Evolutionary conservation across 2,888 invertebrate species (phyloP), one percentile per base, ranked within the genome.

Genomic region (Mythimna loreyi): DNA sequence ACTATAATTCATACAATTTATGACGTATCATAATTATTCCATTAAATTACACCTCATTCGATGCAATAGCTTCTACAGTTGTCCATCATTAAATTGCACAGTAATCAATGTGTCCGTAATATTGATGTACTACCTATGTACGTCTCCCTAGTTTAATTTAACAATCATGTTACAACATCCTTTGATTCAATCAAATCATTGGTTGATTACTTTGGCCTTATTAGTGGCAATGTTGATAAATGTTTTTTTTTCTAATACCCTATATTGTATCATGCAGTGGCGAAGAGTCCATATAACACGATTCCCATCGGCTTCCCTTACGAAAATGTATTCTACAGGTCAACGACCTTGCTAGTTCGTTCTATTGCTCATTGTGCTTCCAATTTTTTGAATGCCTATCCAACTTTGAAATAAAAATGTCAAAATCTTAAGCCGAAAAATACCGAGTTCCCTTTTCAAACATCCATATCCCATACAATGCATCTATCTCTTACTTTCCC

Each of bases 41-140:
- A 53, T 55, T 28, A 36, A 60, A 68, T 53, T 47, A 70, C n/a
- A 69, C 23, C 23, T 60, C 60, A 50, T 68, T 61, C 45, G 1
- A 55, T n/a, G 19, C 36, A 47, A 47, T 28, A 23, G 9, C 23
- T 53, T 13, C 16, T 52, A 4, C n/a, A n/a, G 6, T 43, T 13
- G 23, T 67, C 25, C 25, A 21, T 59, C 6, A 59, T 43, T 6
- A 50, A 67, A 67, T 59, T 67, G 50, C 21, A 59, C n/a, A 40
- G 25, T n/a, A 45, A 16, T 40, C 40, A 40, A 50, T 23, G 57
- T 57, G 36, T 47, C 13, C 40, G 23, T 23, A 7, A 25, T 25
- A 25, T 50, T 8, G 7, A 7, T 50, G 28, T 52, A 52, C 55
- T 52, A 52, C 55, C 3, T 16, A 16, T 25, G 19, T 52, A 28